Base-by-base conservation (phyloP, 2,113 vertebrate genomes). In the Sialia sialis region DNA sequence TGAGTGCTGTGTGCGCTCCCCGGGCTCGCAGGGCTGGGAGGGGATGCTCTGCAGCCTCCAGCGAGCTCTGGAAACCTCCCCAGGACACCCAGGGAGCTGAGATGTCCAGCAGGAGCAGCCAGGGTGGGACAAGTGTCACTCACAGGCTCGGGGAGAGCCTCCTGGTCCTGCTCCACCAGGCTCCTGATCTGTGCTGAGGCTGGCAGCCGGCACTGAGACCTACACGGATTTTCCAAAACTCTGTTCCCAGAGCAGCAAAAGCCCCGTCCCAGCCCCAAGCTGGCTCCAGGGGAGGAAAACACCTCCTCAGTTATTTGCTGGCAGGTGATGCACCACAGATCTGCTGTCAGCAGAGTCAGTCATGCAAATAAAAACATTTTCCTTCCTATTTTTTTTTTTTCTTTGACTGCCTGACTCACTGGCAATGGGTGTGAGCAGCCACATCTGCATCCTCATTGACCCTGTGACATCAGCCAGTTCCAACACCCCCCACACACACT, bases 401-500 rank as follows among this genome's bases (percentile, higher is more conserved):
- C 16, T 34, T 51, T 2, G 3, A 2, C 4, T 63, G 56, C 22
- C 68, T 89, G 91, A 73, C 25, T 84, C 84, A 68, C 16, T n/a
- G 21, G 26, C 19, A 59, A 19, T 6, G 27, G 82, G 78, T 73
- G 87, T 48, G 87, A 85, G 69, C 5, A 2, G 43, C 18, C 7
- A 9, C 69, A 55, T 89, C 23, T 59, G 22, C n/a, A 23, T 58
- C 32, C 76, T 80, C 51, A 10, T 54, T 38, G 46, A 51, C 10
- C 2, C 48, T 5, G 87, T 9, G 73, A 68, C 81, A 14, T 49
- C 68, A 87, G 59, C 4, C 39, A 9, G 8, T 38, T 48, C 69
- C 6, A 2, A 18, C 60, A 4, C n/a, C 7, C 39, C 20, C 4
- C 12, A 13, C 38, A 13, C 1, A n/a, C 63, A 7, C 1, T 1